Percentiles rank a stretch among this genome's conserved stretches.
Conservation (phyloP, 2,797 vertebrate genomes). For the Halcyon smyrnensis region DNA sequence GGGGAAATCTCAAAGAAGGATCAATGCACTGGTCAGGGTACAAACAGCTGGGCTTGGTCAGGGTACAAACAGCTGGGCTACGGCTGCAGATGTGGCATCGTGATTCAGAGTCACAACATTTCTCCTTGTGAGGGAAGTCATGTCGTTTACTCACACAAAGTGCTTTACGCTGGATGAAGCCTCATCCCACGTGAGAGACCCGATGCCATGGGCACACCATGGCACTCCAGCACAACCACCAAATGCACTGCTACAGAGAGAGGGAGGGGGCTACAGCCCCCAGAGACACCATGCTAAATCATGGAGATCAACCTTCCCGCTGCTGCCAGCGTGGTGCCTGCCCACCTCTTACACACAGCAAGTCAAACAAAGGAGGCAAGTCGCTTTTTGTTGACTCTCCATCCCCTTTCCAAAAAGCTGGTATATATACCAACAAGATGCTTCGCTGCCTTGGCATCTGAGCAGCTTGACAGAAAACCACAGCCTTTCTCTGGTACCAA, state of each 20-base stretch:
- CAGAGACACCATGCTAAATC: background rate
- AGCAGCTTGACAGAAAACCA: background rate
- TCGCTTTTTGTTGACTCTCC: background rate
- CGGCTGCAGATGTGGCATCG: background rate
- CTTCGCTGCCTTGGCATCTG: accelerated
- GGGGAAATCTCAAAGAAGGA: background rate
- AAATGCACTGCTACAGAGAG: accelerated
- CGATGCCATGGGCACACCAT: accelerated
- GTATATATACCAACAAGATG: background rate
- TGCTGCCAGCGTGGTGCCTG: accelerated
- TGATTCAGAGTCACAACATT: background rate
- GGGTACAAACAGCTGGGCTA: background rate
- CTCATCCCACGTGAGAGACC: accelerated
- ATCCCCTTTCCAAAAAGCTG: background rate
- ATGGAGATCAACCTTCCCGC: background rate
- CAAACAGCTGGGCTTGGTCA: background rate
- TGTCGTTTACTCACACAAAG: background rate
- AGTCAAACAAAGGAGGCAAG: background rate
- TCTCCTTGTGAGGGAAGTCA: background rate
- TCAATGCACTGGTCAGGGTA: background rate
- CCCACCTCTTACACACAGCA: background rate
- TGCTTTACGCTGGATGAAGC: background rate
- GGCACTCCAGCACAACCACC: background rate
- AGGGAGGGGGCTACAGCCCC: background rate
- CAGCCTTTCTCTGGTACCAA: background rate